Evolutionary conservation across 2,888 invertebrate species (phyloP).

Genomic region (Lochmaea crataegi): DNA sequence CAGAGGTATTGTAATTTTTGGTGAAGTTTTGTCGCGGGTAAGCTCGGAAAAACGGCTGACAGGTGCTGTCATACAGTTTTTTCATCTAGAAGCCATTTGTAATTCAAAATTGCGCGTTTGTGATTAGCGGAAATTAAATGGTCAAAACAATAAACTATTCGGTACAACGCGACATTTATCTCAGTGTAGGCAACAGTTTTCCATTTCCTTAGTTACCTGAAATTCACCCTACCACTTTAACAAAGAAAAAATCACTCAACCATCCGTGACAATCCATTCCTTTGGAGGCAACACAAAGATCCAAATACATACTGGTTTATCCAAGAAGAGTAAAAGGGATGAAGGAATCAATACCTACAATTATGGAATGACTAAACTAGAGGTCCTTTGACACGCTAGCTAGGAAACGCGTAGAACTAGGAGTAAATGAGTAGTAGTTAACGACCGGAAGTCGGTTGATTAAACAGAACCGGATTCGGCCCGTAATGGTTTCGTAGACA

Average conservation of each 20-base stretch:
- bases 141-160: not conserved
- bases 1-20: too few species aligned
- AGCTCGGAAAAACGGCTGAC: too few species aligned
- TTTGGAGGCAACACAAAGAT: slow-evolving; percentile 5
- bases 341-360: slow-evolving; percentile 10
- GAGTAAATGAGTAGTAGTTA: not conserved
- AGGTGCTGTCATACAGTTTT: too few species aligned
- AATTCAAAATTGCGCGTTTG: too few species aligned
- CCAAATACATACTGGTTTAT: slow-evolving; percentile 1
- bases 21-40: too few species aligned
- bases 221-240: not conserved
- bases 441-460: slow-evolving; percentile 1
- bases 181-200: not conserved
- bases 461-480: not conserved
- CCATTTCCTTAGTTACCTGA: not conserved
- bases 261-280: not conserved
- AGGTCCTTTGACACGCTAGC: slow-evolving; percentile 6
- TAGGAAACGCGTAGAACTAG: not conserved
- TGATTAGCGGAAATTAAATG: too few species aligned
- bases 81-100: too few species aligned
- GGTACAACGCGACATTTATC: not conserved
- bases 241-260: not conserved
- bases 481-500: not conserved
- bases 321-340: slow-evolving; percentile 4
- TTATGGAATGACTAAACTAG: slow-evolving; percentile 8